Percentiles rank a stretch among this genome's conserved stretches.
These are phyloP conservation scores for Lycaon pictus DNA, from an alignment of 2,113 vertebrate genomes.

Conservation along the genomic window DNA sequence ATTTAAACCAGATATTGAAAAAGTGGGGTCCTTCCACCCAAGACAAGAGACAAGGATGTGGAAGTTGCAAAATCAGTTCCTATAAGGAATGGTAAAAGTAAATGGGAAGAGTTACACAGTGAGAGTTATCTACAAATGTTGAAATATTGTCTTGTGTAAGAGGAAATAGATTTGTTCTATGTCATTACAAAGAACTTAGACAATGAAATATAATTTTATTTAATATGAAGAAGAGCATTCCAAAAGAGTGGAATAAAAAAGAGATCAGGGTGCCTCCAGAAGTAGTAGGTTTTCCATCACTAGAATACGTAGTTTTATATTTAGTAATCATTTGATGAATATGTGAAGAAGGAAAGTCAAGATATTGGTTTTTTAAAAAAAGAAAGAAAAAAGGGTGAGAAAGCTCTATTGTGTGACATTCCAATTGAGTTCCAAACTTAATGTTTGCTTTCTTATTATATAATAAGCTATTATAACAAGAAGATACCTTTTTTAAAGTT, in stretches of 20 bases:
- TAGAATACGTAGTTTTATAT: neutral
- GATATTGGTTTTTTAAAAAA: neutral
- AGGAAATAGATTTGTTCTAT: neutral
- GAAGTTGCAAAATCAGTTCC: neutral
- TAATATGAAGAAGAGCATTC: neutral
- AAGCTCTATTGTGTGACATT: neutral
- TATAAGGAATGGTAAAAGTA: constrained; percentile 22
- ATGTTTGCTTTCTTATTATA: neutral
- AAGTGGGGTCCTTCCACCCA: neutral
- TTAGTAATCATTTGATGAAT: constrained; percentile 46
- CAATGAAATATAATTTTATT: constrained; percentile 21
- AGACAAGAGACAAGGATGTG: neutral
- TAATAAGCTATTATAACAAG: neutral
- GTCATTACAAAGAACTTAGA: neutral
- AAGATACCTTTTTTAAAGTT: neutral
- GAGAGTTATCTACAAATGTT: neutral
- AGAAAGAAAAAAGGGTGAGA: neutral
- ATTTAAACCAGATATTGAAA: constrained; percentile 14
- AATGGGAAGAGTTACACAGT: constrained; percentile 2
- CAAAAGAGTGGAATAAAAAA: constrained; percentile 29
- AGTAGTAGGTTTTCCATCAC: neutral
- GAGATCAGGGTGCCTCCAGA: neutral
- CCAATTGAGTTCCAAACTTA: neutral
- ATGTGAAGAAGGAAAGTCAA: constrained; percentile 18
- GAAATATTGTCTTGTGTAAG: neutral